Evolutionary conservation across 37 sponge, comb jelly and placozoan genomes (phyloP).

Genomic region (Bolinopsis microptera): DNA sequence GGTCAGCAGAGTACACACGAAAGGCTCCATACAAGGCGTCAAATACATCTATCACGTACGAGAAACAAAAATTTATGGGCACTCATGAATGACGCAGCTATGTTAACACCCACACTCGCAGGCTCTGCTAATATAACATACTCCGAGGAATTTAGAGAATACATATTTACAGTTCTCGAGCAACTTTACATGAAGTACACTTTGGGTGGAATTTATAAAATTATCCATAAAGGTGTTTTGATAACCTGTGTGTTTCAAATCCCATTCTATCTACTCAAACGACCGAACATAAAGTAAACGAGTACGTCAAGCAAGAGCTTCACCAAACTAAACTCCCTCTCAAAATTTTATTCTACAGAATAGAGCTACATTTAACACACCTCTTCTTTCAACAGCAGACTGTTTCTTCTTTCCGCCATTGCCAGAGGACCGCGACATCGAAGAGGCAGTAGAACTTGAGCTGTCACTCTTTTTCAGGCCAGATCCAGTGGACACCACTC

Average conservation of each 20-base stretch:
- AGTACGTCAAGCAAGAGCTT: too few species aligned
- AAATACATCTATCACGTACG: background rate
- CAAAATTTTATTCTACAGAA: too few species aligned
- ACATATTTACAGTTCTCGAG: background rate
- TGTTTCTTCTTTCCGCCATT: background rate
- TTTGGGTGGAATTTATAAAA: too few species aligned
- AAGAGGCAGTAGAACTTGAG: background rate
- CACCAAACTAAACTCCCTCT: too few species aligned
- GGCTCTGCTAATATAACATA: background rate
- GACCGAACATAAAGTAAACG: too few species aligned
- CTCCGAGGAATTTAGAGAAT: background rate
- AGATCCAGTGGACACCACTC: background rate
- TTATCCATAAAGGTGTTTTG: too few species aligned
- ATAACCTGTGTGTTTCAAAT: too few species aligned
- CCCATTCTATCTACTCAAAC: too few species aligned
- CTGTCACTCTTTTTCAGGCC: slow-evolving; percentile 16
- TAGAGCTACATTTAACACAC: background rate
- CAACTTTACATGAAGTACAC: too few species aligned
- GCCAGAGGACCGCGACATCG: background rate
- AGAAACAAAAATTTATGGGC: background rate
- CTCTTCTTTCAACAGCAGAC: background rate
- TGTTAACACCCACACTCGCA: background rate
- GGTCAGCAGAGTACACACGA: background rate
- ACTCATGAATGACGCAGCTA: background rate
- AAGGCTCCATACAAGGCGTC: background rate